These are phyloP conservation scores for Hippoglossus stenolepis DNA, from an alignment of 2,113 vertebrate genomes.

Conservation along the genomic window DNA sequence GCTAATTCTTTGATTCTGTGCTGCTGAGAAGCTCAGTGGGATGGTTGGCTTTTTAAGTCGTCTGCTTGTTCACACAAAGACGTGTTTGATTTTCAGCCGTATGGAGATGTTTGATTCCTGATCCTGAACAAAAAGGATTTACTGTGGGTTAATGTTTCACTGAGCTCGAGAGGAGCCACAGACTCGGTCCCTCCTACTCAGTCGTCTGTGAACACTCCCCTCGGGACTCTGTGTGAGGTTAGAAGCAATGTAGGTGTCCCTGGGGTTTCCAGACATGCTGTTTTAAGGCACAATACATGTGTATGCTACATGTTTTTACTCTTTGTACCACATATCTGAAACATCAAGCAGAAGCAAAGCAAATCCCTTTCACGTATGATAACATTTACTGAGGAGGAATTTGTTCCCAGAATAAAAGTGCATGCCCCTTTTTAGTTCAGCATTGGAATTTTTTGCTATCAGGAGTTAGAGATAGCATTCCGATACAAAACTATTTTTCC, in stretches of 20 bases:
- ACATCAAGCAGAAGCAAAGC: slow-evolving; percentile 7
- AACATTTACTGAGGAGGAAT: background rate
- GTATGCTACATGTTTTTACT: slow-evolving; percentile 9
- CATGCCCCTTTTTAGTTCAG: too few relatives aligned
- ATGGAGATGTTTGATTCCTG: slow-evolving; percentile 71
- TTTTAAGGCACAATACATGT: slow-evolving; percentile 20
- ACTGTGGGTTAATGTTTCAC: slow-evolving; percentile 75
- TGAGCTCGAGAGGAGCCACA: slow-evolving; percentile 50
- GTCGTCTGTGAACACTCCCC: slow-evolving; percentile 47
- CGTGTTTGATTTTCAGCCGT: slow-evolving; percentile 69
- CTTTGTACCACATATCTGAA: slow-evolving; percentile 8
- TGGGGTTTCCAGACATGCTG: slow-evolving; percentile 38
- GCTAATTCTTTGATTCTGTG: slow-evolving; percentile 72
- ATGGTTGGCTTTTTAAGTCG: slow-evolving; percentile 66
- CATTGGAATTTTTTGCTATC: too few relatives aligned
- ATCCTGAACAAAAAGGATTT: slow-evolving; percentile 75
- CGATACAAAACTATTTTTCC: too few relatives aligned
- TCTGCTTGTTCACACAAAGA: slow-evolving; percentile 69
- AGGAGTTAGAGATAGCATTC: too few relatives aligned
- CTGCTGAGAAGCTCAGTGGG: slow-evolving; percentile 69
- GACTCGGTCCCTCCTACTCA: slow-evolving; percentile 57
- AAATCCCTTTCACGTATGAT: background rate
- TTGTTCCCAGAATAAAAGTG: too few relatives aligned
- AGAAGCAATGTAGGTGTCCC: slow-evolving; percentile 38
- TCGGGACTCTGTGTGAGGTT: slow-evolving; percentile 46